Evolutionary conservation across 2,888 invertebrate genomes (phyloP), one percentile per base, ranked within the genome.

Genomic region (Oegoconia quadripuncta): DNA sequence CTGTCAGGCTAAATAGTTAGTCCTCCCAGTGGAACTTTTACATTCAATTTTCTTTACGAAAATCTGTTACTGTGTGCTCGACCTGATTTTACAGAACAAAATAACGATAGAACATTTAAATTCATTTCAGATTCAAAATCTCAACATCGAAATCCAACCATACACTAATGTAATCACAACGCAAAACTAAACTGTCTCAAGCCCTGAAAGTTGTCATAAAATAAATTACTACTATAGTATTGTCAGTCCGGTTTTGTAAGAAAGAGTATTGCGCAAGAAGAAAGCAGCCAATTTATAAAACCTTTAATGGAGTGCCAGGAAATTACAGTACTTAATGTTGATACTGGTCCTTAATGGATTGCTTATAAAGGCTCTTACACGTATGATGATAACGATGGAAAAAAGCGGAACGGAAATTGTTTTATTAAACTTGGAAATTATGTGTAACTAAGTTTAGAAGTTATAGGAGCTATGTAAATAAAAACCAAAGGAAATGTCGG

Each of bases 191-290:
- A 36, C 35, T 41, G 44, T 47, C 46, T 44, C 26, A 34, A 8
- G 42, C 45, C 48, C 45, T 46, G 37, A 41, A 35, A 39, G 34
- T 36, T 37, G 44, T 40, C 34, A 45, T 46, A 40, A 46, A 53
- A 49, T 45, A 44, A 52, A 51, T 58, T 56, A 53, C 49, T 48
- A 50, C 49, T 48, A 50, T 51, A 44, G 48, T 46, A 40, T 35
- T 40, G 40, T 40, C 18, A 35, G 15, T 34, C 37, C 31, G 31
- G 22, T 32, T 30, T 34, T 15, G 28, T 39, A 33, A 34, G 28
- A 58, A 62, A 55, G 42, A 43, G 38, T 36, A 41, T 68, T 64
- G 46, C 50, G 53, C 62, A 63, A 66, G 46, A 58, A 37, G 37
- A 37, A 37, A 37, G 27, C n/a, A 7, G 13, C n/a, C n/a, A n/a